These are phyloP conservation scores for Baccha elongata DNA, from an alignment of 2,888 invertebrate species.

Conservation along the genomic window DNA sequence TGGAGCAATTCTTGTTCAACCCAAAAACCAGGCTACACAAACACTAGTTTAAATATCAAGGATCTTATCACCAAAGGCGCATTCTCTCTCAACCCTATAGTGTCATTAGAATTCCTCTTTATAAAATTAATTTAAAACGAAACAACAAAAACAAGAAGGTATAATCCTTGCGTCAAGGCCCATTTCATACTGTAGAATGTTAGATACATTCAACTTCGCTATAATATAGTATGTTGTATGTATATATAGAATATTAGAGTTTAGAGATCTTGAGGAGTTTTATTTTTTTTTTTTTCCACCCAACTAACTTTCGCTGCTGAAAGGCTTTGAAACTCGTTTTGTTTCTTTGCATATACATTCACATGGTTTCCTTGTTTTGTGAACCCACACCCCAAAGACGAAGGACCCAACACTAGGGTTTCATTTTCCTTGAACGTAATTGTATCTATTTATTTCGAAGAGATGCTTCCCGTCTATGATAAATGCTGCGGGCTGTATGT, in stretches of 20 bases:
- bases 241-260: too few relatives aligned
- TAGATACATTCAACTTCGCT: slow-evolving; percentile 4
- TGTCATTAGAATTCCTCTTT: slow-evolving; percentile 55
- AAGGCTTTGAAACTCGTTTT: slow-evolving; percentile 17
- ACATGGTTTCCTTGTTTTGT: slow-evolving; percentile 24
- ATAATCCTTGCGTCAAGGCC: slow-evolving; percentile 42
- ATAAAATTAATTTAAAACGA: slow-evolving; percentile 66
- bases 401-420: not conserved
- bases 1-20: slow-evolving; percentile 17
- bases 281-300: slow-evolving; percentile 48
- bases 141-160: slow-evolving; percentile 29
- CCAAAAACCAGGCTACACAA: slow-evolving; percentile 28
- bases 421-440: slow-evolving; percentile 38
- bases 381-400: not conserved
- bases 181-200: slow-evolving; percentile 22
- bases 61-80: slow-evolving; percentile 48
- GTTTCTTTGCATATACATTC: slow-evolving; percentile 47
- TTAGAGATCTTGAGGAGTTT: slow-evolving; percentile 42
- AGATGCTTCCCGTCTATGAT: slow-evolving; percentile 58
- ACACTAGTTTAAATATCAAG: slow-evolving; percentile 52
- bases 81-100: slow-evolving; percentile 57
- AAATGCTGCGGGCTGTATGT: slow-evolving; percentile 47
- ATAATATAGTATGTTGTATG: not conserved
- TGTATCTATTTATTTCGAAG: slow-evolving; percentile 30
- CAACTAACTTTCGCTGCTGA: slow-evolving; percentile 53